phyloP scores from a whole-genome alignment of 2,888 invertebrate species.

The Odontocolon sp. region DNA sequence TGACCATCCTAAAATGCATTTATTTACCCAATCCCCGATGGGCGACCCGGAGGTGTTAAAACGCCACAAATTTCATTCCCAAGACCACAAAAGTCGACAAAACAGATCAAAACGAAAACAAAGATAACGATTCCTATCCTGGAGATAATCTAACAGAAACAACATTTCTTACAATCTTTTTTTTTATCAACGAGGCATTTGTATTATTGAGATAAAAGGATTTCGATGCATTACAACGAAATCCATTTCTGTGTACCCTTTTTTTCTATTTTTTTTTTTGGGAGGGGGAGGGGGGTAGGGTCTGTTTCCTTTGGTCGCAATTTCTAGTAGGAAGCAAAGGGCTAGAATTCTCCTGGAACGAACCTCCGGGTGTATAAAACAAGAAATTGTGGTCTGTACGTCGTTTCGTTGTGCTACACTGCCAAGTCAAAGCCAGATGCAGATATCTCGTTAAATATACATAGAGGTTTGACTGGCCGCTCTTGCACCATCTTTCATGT shows the following conservation, averaged over 20 bases:
- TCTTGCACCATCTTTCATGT: conserved; percentile 29
- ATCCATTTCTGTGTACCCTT: background rate
- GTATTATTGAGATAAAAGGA: background rate
- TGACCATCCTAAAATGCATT: background rate
- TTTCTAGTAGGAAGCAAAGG: no score
- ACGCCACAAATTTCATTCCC: conserved; percentile 27
- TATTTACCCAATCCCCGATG: background rate
- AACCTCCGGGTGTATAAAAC: background rate
- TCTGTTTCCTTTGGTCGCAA: no score
- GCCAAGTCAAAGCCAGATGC: conserved; percentile 28
- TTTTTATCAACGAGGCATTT: background rate
- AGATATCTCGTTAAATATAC: conserved; percentile 40
- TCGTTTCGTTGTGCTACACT: background rate
- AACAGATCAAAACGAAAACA: background rate
- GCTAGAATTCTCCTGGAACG: conserved; percentile 9
- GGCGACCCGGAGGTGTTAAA: conserved; percentile 49
- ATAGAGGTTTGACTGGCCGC: background rate
- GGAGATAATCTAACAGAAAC: conserved; percentile 11
- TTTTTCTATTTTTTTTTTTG: conserved; percentile 9
- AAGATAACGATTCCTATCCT: background rate
- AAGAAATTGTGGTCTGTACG: background rate
- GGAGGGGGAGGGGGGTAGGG: no score
- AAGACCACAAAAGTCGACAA: background rate
- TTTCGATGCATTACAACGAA: background rate
- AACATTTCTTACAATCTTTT: conserved; percentile 1